Evolutionary conservation across 2,113 vertebrate species (phyloP), one percentile per base, ranked within the genome.

Genomic region (Oceanites oceanicus): DNA sequence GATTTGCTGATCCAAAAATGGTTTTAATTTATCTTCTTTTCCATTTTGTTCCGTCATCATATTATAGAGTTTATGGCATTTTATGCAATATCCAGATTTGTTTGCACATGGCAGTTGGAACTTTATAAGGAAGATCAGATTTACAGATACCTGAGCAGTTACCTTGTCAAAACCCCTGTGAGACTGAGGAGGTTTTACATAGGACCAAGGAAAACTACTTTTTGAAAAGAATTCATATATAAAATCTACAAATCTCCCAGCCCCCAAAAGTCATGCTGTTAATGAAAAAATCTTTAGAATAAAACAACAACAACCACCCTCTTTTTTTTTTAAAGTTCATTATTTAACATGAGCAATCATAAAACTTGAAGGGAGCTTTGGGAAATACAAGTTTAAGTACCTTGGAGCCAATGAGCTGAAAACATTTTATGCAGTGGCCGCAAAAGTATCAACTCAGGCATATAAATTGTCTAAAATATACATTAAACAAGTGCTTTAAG

Each of bases 381-480:
- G 68, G 74, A 96, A 82, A 94, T 70, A 70, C 17, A 72, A 94
- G 5, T 87, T 89, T 91, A 92, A 95, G 71, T 67, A 82, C 70
- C 67, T 67, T 47, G 36, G n/a, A 88, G 50, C 1, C 38, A 96
- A 90, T 45, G 77, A 97, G 67, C 87, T 92, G 84, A 88, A 91
- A 95, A 88, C n/a, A 12, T 82, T 94, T 96, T 92, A 91, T 83
- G 77, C 74, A 59, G 70, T 88, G 74, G 53, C 42, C 7, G 6
- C 62, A 62, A 7, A 94, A 91, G 29, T 63, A 90, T 59, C 81
- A 92, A 68, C 38, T 83, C 77, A 93, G 67, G 81, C 87, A 88
- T 87, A 94, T 83, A 95, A 95, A 96, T 77, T 82, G 73, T 88
- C 45, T 96, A 95, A 95, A 97, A 85, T 18, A 76, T 20, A 95